A percentile compares a stretch with the other conserved stretches of the same genome.
Conservation (phyloP, 2,113 vertebrate species). For the Heterotilapia buettikoferi region DNA sequence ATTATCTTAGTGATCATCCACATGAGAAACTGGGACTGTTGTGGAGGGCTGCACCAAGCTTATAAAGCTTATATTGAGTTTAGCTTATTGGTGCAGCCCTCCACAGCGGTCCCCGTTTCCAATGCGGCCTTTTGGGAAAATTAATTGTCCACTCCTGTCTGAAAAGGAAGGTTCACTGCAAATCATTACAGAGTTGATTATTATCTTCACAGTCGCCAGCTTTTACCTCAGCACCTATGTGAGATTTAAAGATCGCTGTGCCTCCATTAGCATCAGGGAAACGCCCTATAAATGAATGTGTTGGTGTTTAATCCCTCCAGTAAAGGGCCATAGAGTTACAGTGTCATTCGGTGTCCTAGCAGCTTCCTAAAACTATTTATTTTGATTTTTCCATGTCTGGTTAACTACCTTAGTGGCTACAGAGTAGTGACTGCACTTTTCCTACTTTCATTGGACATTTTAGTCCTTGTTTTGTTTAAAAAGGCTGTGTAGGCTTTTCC, state of each 20-base stretch:
- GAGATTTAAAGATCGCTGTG: background rate
- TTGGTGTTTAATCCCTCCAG: background rate
- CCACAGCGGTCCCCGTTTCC: fast-evolving
- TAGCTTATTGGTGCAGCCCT: background rate
- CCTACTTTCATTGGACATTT: background rate
- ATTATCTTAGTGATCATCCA: background rate
- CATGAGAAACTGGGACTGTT: background rate
- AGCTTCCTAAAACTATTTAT: background rate
- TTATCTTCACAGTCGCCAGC: background rate
- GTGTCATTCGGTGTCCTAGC: background rate
- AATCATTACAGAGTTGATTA: background rate
- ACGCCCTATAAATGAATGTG: fast-evolving
- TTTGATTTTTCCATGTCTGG: background rate
- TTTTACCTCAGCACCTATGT: background rate
- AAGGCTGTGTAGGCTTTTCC: background rate
- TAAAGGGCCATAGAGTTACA: background rate
- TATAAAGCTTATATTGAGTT: background rate
- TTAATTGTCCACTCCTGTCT: fast-evolving
- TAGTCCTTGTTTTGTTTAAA: background rate
- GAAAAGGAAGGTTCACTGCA: background rate
- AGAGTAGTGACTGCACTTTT: background rate
- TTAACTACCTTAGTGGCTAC: background rate
- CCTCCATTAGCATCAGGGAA: background rate
- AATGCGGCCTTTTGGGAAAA: background rate
- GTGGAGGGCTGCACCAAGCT: background rate